Percentiles rank a stretch among this genome's conserved stretches.
Evolutionary conservation across 37 sponge, comb jelly and placozoan genomes (phyloP).

Genomic region (Axinella damicornis): DNA sequence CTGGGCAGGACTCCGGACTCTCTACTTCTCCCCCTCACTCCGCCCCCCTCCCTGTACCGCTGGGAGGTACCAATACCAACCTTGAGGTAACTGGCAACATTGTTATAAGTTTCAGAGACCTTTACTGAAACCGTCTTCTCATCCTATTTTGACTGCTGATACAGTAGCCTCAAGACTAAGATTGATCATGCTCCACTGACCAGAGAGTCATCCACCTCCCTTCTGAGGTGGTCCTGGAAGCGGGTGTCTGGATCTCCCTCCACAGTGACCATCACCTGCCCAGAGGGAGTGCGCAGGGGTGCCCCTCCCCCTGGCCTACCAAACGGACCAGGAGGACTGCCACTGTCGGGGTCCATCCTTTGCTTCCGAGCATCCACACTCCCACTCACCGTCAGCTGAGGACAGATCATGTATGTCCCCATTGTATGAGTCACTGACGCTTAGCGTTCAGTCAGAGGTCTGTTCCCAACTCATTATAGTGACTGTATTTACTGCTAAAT

Average conservation of each 20-base stretch:
- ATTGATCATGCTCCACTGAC: constrained; percentile 17
- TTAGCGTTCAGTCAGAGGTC: no score
- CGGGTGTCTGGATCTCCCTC: constrained; percentile 41
- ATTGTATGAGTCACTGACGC: no score
- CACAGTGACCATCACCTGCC: constrained; percentile 21
- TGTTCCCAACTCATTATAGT: no score
- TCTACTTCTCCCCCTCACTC: not conserved
- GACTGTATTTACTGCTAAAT: no score
- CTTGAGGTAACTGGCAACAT: no score
- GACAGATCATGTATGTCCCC: no score
- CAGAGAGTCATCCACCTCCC: constrained; percentile 57
- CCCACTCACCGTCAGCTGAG: constrained; percentile 23
- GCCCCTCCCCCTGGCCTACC: constrained; percentile 73
- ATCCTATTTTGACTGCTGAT: no score
- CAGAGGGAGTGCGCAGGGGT: constrained; percentile 46
- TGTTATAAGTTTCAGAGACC: no score
- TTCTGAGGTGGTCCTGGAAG: constrained; percentile 51
- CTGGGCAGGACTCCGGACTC: not conserved
- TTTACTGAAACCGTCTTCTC: no score
- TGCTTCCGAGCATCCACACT: not conserved
- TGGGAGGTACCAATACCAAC: not conserved
- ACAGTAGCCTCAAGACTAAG: no score
- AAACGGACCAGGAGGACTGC: constrained; percentile 1
- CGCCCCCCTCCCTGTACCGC: constrained; percentile 17
- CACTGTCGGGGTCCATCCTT: not conserved